Evolutionary conservation across 2,888 invertebrate species (phyloP).

Genomic region (Pammene aurita): DNA sequence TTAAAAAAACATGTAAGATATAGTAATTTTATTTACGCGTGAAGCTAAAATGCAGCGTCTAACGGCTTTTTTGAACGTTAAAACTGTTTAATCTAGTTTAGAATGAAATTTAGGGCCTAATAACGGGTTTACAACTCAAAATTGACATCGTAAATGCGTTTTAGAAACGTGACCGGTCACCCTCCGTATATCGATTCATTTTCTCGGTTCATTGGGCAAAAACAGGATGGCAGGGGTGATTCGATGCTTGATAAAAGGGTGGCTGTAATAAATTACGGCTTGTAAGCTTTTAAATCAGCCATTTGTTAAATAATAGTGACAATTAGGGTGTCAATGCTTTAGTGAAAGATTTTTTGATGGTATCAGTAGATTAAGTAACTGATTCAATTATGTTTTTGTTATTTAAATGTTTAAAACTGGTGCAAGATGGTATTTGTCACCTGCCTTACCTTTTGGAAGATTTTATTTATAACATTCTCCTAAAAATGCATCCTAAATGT

Average conservation of each 20-base stretch:
- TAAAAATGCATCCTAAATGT: no score
- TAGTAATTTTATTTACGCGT: background rate
- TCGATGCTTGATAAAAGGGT: constrained; percentile 15
- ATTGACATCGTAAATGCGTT: constrained; percentile 33
- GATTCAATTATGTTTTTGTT: background rate
- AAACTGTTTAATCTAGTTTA: constrained; percentile 42
- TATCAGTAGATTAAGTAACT: constrained; percentile 16
- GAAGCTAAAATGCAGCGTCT: constrained; percentile 37
- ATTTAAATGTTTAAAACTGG: background rate
- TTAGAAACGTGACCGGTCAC: constrained; percentile 5
- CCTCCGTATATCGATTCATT: constrained; percentile 24
- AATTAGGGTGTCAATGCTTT: constrained; percentile 30
- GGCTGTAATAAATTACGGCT: constrained; percentile 21
- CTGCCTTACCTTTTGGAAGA: no score
- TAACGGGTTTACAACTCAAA: constrained; percentile 38
- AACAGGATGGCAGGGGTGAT: constrained; percentile 26
- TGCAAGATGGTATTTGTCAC: no score
- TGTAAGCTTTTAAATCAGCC: constrained; percentile 27
- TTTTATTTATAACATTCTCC: no score
- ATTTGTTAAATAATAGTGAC: constrained; percentile 31
- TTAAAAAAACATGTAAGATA: background rate
- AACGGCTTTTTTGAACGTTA: constrained; percentile 39
- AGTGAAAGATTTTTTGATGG: constrained; percentile 26
- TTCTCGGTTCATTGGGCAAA: constrained; percentile 19
- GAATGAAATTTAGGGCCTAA: constrained; percentile 31